A percentile compares a stretch with the other conserved stretches of the same genome.
Evolutionary conservation across 2,113 vertebrate species (phyloP).

Genomic region (Calcarius ornatus): DNA sequence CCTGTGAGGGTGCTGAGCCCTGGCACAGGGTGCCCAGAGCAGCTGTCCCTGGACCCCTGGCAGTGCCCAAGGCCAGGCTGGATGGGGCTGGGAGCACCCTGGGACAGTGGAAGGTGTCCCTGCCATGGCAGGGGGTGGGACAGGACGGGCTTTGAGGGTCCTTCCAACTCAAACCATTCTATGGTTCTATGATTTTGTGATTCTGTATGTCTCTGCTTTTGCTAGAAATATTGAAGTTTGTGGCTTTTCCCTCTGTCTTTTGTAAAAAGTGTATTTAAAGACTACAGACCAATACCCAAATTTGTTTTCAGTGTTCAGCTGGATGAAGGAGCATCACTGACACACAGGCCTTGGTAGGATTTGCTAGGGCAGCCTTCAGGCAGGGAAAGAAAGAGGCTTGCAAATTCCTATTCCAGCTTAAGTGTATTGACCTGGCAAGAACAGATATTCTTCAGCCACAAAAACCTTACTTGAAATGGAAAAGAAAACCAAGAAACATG

Average conservation of each 20-base stretch:
- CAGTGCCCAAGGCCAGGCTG: accelerated
- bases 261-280: neutral
- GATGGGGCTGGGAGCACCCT: accelerated
- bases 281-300: neutral
- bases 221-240: neutral
- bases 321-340: neutral
- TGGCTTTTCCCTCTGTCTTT: neutral
- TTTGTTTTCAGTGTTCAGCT: neutral
- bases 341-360: neutral
- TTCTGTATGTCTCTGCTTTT: neutral
- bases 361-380: neutral
- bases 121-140: neutral
- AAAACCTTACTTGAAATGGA: neutral
- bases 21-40: neutral
- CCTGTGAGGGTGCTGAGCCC: neutral
- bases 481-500: neutral
- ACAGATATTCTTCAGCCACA: neutral
- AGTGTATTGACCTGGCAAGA: neutral
- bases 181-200: neutral
- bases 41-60: neutral
- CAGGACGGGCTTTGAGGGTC: neutral
- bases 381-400: neutral
- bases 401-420: neutral
- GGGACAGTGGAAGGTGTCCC: neutral
- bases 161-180: neutral